Base-by-base conservation (phyloP, 1,140 invertebrate species). In the Lordiphosa clarofinis region DNA sequence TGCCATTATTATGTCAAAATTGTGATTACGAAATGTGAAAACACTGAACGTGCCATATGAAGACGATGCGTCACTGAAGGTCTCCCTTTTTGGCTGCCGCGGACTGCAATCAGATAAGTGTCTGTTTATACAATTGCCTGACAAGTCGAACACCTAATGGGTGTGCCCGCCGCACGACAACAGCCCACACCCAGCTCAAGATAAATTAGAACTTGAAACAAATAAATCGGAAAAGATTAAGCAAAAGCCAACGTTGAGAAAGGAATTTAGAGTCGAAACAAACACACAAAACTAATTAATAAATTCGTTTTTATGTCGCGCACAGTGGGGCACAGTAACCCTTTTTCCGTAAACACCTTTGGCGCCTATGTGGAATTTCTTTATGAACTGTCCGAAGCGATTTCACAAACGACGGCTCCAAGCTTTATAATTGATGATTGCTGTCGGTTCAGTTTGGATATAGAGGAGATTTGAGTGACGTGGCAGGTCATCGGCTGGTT, bases 151-250 rank as follows among this genome's bases (percentile, higher is more conserved):
- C 40, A 48, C 42, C 56, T 54, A 38, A 67, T 74, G 60, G 74
- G 74, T 79, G 74, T 81, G 76, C 56, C 66, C 24, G 12, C 19
- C 38, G 65, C 74, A 69, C 71, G 39, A 42, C 19, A 46, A 38
- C 48, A 44, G 24, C 28, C 54, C 59, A 73, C 36, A 65, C 31
- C 63, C 50, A 60, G 44, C 42, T 54, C 46, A 36, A 84, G 63
- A 78, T 82, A 84, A 82, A 84, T 82, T 84, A 82, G 78, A 82
- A 69, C 78, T 68, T 82, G 78, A 84, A 78, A 73, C 73, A 76
- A 84, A 82, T 82, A 84, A 82, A 82, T 84, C 64, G 63, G 64
- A 48, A 42, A 37, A 64, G 58, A 71, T 63, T 70, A 64, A 60
- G 59, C 50, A 65, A 67, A 67, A 67, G 46, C 58, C 35, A 19